Evolutionary conservation across 2,113 vertebrate species (phyloP), one percentile per base, ranked within the genome.

Genomic region (Ploceus nigricollis): DNA sequence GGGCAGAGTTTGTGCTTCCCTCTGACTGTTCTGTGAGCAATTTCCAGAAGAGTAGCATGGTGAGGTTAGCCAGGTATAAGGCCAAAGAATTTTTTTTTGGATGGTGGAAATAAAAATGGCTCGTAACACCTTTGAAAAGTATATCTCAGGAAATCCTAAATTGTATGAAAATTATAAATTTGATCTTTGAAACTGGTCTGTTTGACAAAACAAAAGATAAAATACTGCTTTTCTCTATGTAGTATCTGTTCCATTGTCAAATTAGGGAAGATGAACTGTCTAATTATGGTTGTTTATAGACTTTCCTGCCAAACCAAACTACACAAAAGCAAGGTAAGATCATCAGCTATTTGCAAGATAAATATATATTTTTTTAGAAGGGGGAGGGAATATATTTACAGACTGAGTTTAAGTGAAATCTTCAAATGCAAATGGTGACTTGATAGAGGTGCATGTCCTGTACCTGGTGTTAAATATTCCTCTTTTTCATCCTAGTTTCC

Each of bases 401-500:
- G 40, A 82, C 28, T 64, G 85, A 95, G 25, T 21, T 28, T 23
- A 45, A 93, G 63, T 27, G 37, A 73, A 78, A 56, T 30, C 76
- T 87, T 86, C 60, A 30, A 58, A 28, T 83, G 56, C 76, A 95
- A 28, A 4, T 40, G 80, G 75, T 93, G 90, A 90, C 47, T 95
- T 87, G 82, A 9, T 61, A 5, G 37, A 82, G 28, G 7, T 33
- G 20, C 25, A 4, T 2, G 4, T 90, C 83, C 56, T 44, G 1
- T 66, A 4, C 40, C 33, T 24, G 48, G 37, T 79, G 57, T 88
- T 93, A 75, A 94, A 95, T 72, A 24, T 68, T 87, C 18, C 69
- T 91, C 87, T 97, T 91, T 94, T 97, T 96, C 90, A 81, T 95
- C 96, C 69, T 94, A 99, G 99, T 99, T 98, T 99, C 99, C 90